These are phyloP conservation scores for Schizotus pectinicornis DNA, from an alignment of 2,888 invertebrate genomes.

Conservation along the genomic window DNA sequence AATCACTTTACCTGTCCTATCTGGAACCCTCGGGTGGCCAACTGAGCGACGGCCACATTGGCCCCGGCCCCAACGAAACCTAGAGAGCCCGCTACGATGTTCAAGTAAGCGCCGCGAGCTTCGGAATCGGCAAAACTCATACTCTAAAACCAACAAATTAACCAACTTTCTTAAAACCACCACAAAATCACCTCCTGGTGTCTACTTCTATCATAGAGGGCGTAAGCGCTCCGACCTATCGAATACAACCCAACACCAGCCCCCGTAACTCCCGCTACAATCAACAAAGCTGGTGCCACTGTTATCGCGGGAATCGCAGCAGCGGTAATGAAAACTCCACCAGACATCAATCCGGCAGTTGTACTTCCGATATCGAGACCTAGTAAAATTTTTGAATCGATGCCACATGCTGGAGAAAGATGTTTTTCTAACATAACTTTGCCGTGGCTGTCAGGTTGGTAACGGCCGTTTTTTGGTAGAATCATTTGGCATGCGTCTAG, in stretches of 20 bases:
- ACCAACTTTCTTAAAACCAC: neutral
- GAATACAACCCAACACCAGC: conserved; percentile 60
- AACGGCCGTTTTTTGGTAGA: conserved; percentile 62
- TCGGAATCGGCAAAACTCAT: conserved; percentile 63
- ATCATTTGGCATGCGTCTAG: conserved; percentile 63
- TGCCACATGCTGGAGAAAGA: conserved; percentile 49
- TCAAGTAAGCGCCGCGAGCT: conserved; percentile 67
- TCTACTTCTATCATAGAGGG: conserved; percentile 59
- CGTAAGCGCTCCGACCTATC: conserved; percentile 60
- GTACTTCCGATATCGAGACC: conserved; percentile 45
- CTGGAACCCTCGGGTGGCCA: conserved; percentile 56
- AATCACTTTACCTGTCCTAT: conserved; percentile 38
- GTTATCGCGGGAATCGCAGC: conserved; percentile 61
- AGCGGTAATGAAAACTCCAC: conserved; percentile 62
- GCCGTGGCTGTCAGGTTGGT: conserved; percentile 44
- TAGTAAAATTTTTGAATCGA: conserved; percentile 41
- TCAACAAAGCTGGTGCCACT: conserved; percentile 60
- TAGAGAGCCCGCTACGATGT: conserved; percentile 64
- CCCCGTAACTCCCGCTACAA: conserved; percentile 51
- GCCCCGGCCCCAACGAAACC: conserved; percentile 65
- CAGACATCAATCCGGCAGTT: conserved; percentile 54
- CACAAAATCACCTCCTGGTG: conserved; percentile 61
- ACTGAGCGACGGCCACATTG: conserved; percentile 57
- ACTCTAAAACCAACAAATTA: conserved; percentile 47
- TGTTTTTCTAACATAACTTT: conserved; percentile 45